A percentile compares a stretch with the other conserved stretches of the same genome.
Conservation (phyloP, 1,140 invertebrate species). For the Aphidius ervi region DNA sequence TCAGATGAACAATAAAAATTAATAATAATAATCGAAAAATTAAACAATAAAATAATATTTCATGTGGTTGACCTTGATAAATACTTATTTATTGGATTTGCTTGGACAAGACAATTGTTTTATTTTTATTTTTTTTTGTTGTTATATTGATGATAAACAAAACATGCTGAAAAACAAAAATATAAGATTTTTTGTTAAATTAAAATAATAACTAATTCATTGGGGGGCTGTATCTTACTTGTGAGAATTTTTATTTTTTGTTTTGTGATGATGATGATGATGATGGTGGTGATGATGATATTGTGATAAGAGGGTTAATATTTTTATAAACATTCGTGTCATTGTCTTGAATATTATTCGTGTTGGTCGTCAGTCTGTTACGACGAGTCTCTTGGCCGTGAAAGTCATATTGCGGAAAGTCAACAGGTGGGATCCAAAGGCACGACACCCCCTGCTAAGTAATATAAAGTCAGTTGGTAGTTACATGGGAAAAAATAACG, state of each 20-base stretch:
- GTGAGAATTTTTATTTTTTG: not conserved
- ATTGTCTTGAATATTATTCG: too few relatives aligned
- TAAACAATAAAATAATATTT: too few relatives aligned
- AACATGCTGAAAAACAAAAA: too few relatives aligned
- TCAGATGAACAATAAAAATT: too few relatives aligned
- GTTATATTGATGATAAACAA: too few relatives aligned
- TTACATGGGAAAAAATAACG: slow-evolving; percentile 54
- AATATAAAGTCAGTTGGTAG: slow-evolving; percentile 42
- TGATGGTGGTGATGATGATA: slow-evolving; percentile 11
- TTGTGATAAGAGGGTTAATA: slow-evolving; percentile 15
- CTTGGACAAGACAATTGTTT: too few relatives aligned
- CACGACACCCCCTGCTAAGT: slow-evolving; percentile 42
- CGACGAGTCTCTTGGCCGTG: too few relatives aligned
- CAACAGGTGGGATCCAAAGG: slow-evolving; percentile 51
- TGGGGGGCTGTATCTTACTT: not conserved
- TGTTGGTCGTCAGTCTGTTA: too few relatives aligned
- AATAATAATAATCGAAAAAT: too few relatives aligned
- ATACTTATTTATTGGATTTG: too few relatives aligned
- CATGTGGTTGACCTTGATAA: slow-evolving; percentile 30
- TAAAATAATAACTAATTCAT: not conserved
- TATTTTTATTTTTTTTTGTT: not conserved
- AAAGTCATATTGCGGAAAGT: slow-evolving; percentile 45
- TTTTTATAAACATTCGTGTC: too few relatives aligned
- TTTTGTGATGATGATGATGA: not conserved
- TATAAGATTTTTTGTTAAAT: not conserved